Evolutionary conservation across 2,797 vertebrate genomes (phyloP).

Genomic region (Acipenser ruthenus): DNA sequence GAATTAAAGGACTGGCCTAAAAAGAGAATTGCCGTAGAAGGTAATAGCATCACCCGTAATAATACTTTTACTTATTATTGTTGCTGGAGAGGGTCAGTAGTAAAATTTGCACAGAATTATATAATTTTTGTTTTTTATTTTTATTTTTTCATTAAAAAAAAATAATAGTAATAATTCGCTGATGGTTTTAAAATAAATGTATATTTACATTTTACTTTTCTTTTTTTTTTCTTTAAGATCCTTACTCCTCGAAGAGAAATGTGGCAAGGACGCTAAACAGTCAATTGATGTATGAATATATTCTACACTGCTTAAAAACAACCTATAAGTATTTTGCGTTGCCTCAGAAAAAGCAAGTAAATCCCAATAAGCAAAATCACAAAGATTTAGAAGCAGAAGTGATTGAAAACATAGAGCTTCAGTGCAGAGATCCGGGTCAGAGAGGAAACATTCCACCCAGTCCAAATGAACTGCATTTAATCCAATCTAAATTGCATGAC

Average conservation of each 20-base stretch:
- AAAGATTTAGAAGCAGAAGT: slow-evolving; percentile 11
- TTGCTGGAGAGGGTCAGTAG: background rate
- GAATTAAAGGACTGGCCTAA: slow-evolving; percentile 93
- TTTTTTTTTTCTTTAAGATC: slow-evolving; percentile 58
- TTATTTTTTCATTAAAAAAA: too few relatives aligned
- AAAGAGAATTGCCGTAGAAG: slow-evolving; percentile 88
- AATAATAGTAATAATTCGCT: too few relatives aligned
- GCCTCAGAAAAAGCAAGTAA: slow-evolving; percentile 53
- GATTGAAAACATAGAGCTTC: background rate
- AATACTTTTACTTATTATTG: background rate
- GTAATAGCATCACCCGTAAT: slow-evolving; percentile 41
- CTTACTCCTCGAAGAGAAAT: slow-evolving; percentile 85
- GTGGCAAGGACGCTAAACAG: slow-evolving; percentile 86
- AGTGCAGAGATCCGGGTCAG: background rate
- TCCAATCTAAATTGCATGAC: slow-evolving; percentile 29
- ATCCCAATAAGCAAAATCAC: slow-evolving; percentile 36
- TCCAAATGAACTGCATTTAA: slow-evolving; percentile 19
- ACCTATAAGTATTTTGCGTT: slow-evolving; percentile 92
- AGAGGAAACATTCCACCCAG: background rate
- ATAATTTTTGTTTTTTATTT: too few relatives aligned
- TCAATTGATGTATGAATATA: slow-evolving; percentile 81
- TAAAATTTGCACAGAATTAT: background rate
- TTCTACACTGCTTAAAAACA: slow-evolving; percentile 84
- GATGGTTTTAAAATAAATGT: background rate
- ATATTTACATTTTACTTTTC: background rate